Conservation (phyloP, 1,140 invertebrate species). For the Eriosoma lanigerum region DNA sequence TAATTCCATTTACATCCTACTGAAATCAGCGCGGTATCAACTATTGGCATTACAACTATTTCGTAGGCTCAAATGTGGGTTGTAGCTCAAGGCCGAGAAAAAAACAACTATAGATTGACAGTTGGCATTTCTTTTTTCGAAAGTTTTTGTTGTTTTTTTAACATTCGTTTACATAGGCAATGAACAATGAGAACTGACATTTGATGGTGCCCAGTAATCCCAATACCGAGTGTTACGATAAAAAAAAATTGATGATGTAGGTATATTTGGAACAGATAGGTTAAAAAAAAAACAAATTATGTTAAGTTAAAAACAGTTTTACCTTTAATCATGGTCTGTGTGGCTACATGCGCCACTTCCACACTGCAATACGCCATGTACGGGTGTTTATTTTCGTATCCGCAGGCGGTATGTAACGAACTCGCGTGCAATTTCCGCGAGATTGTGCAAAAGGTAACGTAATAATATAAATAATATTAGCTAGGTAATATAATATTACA, state of each 20-base stretch:
- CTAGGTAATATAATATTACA: too few relatives aligned
- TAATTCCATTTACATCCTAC: too few relatives aligned
- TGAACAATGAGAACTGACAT: background rate
- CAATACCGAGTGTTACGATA: too few relatives aligned
- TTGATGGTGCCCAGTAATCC: too few relatives aligned
- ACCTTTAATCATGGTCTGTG: conserved; percentile 47
- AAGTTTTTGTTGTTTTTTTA: background rate
- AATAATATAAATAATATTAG: background rate
- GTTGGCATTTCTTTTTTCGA: conserved; percentile 22
- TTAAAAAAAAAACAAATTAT: background rate
- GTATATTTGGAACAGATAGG: too few relatives aligned
- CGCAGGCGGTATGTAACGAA: background rate
- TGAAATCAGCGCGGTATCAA: too few relatives aligned
- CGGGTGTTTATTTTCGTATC: background rate
- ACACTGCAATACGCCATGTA: background rate
- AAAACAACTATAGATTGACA: background rate
- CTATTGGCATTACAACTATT: background rate
- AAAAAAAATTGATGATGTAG: too few relatives aligned
- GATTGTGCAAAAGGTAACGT: background rate
- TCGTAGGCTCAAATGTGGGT: background rate
- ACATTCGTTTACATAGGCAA: background rate
- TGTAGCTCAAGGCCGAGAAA: background rate
- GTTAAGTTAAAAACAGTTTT: background rate
- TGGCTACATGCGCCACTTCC: conserved; percentile 32
- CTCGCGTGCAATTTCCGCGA: background rate